These are phyloP conservation scores for Nomada ferruginata DNA, from an alignment of 2,888 invertebrate genomes.

Conservation along the genomic window DNA sequence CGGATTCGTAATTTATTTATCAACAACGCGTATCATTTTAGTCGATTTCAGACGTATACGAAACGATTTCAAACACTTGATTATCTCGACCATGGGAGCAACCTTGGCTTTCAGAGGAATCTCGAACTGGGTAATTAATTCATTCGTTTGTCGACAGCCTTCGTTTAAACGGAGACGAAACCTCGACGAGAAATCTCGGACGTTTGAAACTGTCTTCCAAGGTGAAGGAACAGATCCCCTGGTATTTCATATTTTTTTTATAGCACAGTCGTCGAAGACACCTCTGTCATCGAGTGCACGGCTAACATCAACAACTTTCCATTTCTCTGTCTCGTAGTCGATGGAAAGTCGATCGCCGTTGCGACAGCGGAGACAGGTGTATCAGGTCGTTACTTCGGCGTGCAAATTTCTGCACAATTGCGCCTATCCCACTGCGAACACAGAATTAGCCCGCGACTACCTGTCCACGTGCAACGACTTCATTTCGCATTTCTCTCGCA, in stretches of 20 bases:
- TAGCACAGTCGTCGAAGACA: not conserved
- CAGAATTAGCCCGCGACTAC: no score
- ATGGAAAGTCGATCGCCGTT: slow-evolving; percentile 17
- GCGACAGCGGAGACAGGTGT: not conserved
- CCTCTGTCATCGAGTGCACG: not conserved
- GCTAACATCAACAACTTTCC: slow-evolving; percentile 21
- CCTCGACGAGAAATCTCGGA: not conserved
- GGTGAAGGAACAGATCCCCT: no score
- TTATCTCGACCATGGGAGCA: not conserved
- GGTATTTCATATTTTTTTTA: no score
- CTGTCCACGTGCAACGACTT: slow-evolving; percentile 10
- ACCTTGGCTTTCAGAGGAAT: slow-evolving; percentile 1
- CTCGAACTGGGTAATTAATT: not conserved
- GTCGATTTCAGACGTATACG: not conserved
- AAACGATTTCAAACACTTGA: slow-evolving; percentile 14
- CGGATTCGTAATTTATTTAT: slow-evolving; percentile 9
- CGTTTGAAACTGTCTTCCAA: not conserved
- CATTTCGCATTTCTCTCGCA: slow-evolving; percentile 3
- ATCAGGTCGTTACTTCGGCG: not conserved
- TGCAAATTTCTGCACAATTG: not conserved
- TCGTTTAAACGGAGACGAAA: no score
- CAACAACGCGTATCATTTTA: not conserved
- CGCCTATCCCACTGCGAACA: not conserved
- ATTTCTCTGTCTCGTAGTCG: not conserved
- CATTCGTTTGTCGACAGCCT: not conserved